Conservation (phyloP, 37 sponge, comb jelly and placozoan species). For the Geodia barretti region DNA sequence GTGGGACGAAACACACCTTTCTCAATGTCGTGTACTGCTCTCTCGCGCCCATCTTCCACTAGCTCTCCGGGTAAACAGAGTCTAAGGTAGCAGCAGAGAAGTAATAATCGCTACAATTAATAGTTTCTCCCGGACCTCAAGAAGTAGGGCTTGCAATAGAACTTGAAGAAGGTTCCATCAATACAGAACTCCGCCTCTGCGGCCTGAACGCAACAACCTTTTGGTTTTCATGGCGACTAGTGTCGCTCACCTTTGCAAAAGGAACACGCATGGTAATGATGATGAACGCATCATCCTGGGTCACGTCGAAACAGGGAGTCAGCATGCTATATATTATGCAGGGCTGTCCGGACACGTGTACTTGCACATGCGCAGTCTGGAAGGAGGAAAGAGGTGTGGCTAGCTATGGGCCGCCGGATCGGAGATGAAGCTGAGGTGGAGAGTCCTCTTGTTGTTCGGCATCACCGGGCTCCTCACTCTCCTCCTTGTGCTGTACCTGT, state of each 20-base stretch:
- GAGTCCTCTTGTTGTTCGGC: too few relatives aligned
- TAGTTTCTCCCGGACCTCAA: conserved; percentile 1
- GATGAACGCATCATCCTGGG: conserved; percentile 79
- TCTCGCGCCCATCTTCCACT: conserved; percentile 81
- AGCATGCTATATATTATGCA: conserved; percentile 60
- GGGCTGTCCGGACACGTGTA: too few relatives aligned
- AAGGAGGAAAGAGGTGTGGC: background rate
- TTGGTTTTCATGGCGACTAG: background rate
- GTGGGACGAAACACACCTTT: conserved; percentile 66
- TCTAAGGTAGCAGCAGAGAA: conserved; percentile 11
- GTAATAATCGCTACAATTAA: background rate
- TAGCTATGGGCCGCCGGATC: background rate
- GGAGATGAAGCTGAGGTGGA: background rate
- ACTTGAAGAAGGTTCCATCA: conserved; percentile 87
- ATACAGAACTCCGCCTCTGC: conserved; percentile 88
- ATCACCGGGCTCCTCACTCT: too few relatives aligned
- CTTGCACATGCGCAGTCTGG: too few relatives aligned
- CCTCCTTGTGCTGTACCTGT: too few relatives aligned
- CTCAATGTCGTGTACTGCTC: conserved; percentile 86
- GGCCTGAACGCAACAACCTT: conserved; percentile 38
- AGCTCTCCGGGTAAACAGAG: conserved; percentile 83
- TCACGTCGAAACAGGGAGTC: conserved; percentile 89
- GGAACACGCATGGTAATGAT: conserved; percentile 77
- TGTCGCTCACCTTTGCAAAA: conserved; percentile 85
- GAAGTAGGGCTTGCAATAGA: conserved; percentile 95